These are phyloP conservation scores for Malachius bipustulatus DNA, from an alignment of 2,888 invertebrate species.

Conservation along the genomic window DNA sequence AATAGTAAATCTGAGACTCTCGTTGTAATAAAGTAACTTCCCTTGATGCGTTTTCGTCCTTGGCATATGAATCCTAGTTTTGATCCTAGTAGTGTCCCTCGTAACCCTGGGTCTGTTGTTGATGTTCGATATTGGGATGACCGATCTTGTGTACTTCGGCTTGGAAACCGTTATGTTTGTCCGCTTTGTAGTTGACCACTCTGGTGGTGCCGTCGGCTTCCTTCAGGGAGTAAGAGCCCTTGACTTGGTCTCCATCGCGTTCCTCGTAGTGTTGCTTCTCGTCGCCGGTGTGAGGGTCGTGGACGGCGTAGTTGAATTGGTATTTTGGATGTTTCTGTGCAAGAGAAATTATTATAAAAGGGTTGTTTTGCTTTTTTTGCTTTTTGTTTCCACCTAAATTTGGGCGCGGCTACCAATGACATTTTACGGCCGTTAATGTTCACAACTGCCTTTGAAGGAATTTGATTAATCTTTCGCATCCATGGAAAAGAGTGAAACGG, in stretches of 20 bases:
- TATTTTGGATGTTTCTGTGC: slow-evolving; percentile 24
- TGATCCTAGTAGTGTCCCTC: slow-evolving; percentile 9
- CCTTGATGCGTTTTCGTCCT: no score
- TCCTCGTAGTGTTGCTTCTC: slow-evolving; percentile 41
- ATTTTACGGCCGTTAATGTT: no score
- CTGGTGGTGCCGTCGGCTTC: slow-evolving; percentile 38
- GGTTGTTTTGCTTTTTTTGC: no score
- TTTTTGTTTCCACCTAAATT: no score
- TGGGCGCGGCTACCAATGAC: no score
- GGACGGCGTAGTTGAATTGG: slow-evolving; percentile 26
- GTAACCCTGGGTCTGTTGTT: slow-evolving; percentile 5
- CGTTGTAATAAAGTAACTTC: no score
- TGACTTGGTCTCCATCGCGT: slow-evolving; percentile 49
- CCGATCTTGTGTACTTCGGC: slow-evolving; percentile 18
- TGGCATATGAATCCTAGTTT: no score
- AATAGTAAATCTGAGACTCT: no score
- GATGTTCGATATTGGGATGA: slow-evolving; percentile 8
- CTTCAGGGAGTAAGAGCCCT: slow-evolving; percentile 46
- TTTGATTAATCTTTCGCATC: no score
- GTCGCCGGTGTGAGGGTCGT: slow-evolving; percentile 27
- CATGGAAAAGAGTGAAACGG: no score
- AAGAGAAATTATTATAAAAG: no score
- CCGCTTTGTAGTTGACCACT: slow-evolving; percentile 26
- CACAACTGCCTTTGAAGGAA: no score
- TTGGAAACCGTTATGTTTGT: slow-evolving; percentile 26